Conservation (phyloP, 2,888 invertebrate genomes). For the Ochropacha duplaris region DNA sequence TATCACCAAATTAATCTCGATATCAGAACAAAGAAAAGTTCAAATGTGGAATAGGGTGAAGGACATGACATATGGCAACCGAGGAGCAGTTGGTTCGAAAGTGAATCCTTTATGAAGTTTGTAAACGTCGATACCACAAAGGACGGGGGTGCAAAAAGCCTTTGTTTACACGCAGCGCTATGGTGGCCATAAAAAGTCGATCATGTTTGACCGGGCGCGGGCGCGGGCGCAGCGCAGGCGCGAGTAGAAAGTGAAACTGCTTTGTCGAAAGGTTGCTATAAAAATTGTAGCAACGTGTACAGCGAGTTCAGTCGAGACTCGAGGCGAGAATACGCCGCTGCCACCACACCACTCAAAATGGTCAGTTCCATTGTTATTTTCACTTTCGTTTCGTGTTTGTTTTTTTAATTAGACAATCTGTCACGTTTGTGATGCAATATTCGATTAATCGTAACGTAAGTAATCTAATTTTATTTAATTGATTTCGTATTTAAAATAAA, state of each 20-base stretch:
- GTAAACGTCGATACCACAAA: neutral
- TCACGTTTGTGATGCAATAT: constrained; percentile 21
- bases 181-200: constrained; percentile 67
- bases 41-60: neutral
- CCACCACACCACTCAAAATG: constrained; percentile 56
- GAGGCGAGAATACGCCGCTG: constrained; percentile 52
- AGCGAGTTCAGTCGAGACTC: constrained; percentile 67
- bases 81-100: neutral
- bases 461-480: constrained; percentile 9
- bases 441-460: constrained; percentile 2
- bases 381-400: constrained; percentile 57
- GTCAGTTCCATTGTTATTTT: constrained; percentile 62
- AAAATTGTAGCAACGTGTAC: constrained; percentile 66
- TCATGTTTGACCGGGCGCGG: constrained; percentile 55
- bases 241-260: constrained; percentile 79
- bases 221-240: constrained; percentile 45
- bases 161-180: constrained; percentile 62
- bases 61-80: constrained; percentile 1
- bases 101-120: neutral
- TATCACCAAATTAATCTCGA: neutral
- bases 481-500: neutral
- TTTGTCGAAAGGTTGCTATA: constrained; percentile 67
- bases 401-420: constrained; percentile 38
- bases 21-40: neutral
- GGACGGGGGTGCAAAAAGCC: constrained; percentile 24